Evolutionary conservation across 2,113 vertebrate species (phyloP), one percentile per base, ranked within the genome.

Genomic region (Saguinus imperator): DNA sequence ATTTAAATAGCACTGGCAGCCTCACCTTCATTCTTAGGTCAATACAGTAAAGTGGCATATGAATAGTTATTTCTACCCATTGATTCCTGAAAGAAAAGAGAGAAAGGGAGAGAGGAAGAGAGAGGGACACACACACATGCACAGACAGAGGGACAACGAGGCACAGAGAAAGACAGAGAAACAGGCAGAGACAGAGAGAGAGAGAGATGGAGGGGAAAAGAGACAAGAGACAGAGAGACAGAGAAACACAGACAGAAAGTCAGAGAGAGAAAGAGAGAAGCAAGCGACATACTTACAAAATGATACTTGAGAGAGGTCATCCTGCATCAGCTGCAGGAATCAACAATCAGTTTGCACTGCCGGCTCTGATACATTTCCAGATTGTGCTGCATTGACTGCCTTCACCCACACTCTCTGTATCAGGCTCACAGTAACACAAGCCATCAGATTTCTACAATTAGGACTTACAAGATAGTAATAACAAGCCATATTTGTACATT

Each of bases 11-110:
- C 79, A 21, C 45, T 3, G 12, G 10, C 8, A 37, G 73, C 61
- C 61, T 93, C 72, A 93, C 83, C 80, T 55, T 87, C 84, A 81
- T 40, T 91, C 96, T 94, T 17, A 85, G 89, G 66, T 95, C 94
- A 92, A 25, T 61, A 70, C 29, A 75, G 94, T 92, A 95, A 86
- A 92, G 73, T 3, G 85, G 83, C 8, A 6, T 75, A 61, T 58
- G 95, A 87, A 94, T 45, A 91, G 96, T 1, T 1, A 90, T 73
- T 45, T 87, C 81, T 76, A 93, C 72, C 79, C 37, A 87, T 12
- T 32, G 90, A 57, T 50, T 68, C 52, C 57, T 68, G 89, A 95
- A 94, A 82, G 79, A 81, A 96, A 86, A 58, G 35, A 35, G 16
- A n/a, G 75, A 14, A 27, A 21, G 8, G 0, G 32, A 12, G 10